Evolutionary conservation across 2,113 vertebrate genomes (phyloP), one percentile per base, ranked within the genome.

Genomic region (Ploceus nigricollis): DNA sequence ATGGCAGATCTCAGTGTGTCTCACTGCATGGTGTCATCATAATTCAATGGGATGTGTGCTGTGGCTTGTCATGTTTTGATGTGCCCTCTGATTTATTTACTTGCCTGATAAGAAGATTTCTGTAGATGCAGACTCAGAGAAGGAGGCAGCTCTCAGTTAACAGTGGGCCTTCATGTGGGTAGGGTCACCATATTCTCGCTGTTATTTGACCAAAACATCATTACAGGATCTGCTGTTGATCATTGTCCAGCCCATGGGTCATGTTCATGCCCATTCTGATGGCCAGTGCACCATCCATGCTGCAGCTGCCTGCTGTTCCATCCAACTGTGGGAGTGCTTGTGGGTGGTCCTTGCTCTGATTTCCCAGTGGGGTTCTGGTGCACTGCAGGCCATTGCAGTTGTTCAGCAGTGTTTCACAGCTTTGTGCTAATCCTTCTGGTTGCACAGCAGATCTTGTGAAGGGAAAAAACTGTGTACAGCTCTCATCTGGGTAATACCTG

Each of bases 241-340:
- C 23, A 1, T 17, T 1, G 0, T 31, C 37, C 61, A 15, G 50
- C 15, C 25, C 0, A 0, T 28, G 54, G 33, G 2, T 33, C 39
- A 6, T 2, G 1, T 9, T 40, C 5, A 0, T 33, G 22, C 35
- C 54, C 13, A 0, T 5, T 12, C 4, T 14, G 19, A 7, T 42
- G 64, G 44, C 9, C 7, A 5, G 30, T 22, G 57, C 22, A 1
- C 10, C 13, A 2, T 28, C 27, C 2, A 2, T 3, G 7, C 51
- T 50, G 50, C 44, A 6, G 1, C 45, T 2, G 1, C n/a, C 64
- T 22, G 19, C 35, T 9, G 3, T 11, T 48, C 15, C 21, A 1
- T 22, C 31, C 12, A 8, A 2, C 19, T 12, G 10, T 3, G 2
- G 22, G 10, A 18, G 28, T 1, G 1, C 31, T 39, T 1, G 1